These are phyloP conservation scores for Calvadosia cruxmelitensis DNA, from an alignment of 30 jellyfish, hydroid and myxozoan species.

Conservation along the genomic window DNA sequence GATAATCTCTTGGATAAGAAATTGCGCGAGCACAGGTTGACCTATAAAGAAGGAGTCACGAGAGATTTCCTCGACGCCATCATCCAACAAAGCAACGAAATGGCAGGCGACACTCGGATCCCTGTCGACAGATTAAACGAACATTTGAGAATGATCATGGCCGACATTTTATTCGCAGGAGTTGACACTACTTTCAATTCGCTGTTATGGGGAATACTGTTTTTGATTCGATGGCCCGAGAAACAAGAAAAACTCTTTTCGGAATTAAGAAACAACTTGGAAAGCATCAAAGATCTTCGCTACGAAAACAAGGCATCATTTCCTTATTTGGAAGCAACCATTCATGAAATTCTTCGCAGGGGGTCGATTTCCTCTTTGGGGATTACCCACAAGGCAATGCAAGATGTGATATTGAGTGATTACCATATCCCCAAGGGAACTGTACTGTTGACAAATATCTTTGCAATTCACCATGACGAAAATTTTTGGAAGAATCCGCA, in stretches of 20 bases:
- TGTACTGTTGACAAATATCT: neutral
- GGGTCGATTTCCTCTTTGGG: neutral
- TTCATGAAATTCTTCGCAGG: neutral
- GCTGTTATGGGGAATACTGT: neutral
- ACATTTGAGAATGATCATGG: neutral
- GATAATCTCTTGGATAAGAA: neutral
- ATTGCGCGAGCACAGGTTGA: neutral
- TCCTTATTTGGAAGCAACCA: constrained; percentile 1
- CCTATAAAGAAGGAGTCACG: neutral
- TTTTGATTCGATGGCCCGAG: neutral
- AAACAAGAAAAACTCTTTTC: neutral
- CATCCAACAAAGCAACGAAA: neutral
- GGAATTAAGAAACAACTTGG: neutral
- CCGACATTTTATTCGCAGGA: neutral
- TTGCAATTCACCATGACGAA: neutral
- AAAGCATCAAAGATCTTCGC: neutral
- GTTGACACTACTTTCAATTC: neutral
- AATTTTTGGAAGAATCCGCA: neutral
- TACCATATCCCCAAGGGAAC: neutral
- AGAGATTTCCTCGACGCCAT: neutral
- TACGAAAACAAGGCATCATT: neutral
- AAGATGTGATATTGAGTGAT: neutral
- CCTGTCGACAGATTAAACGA: neutral
- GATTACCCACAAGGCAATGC: constrained; percentile 1
- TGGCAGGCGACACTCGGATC: neutral